Conservation (phyloP, 2,888 invertebrate species). For the Maniola hyperantus region DNA sequence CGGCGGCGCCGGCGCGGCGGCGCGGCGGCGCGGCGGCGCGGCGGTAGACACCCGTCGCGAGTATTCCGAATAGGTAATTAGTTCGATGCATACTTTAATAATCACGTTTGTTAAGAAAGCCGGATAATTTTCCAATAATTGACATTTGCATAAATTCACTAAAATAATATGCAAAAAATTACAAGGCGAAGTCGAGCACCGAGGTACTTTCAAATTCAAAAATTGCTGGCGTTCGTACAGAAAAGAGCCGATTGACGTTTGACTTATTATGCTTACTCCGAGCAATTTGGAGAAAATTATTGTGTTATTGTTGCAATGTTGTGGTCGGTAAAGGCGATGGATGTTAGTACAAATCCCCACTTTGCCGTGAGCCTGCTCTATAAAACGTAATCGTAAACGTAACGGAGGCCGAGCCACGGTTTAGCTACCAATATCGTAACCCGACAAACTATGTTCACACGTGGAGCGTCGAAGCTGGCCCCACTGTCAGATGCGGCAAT, state of each 20-base stretch:
- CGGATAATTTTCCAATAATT: too few species aligned
- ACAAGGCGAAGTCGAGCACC: too few species aligned
- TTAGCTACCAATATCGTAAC: conserved; percentile 59
- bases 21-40: background rate
- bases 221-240: background rate
- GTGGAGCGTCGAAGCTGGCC: conserved; percentile 1
- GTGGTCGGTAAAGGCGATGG: conserved; percentile 1
- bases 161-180: too few species aligned
- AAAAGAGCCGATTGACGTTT: background rate
- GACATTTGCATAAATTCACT: too few species aligned
- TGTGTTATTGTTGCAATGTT: background rate
- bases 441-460: conserved; percentile 26
- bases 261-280: too few species aligned
- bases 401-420: conserved; percentile 46
- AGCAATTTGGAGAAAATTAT: too few species aligned
- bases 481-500: conserved; percentile 18
- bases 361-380: background rate
- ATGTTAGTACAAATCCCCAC: conserved; percentile 11
- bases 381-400: conserved; percentile 38
- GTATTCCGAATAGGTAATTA: conserved; percentile 14
- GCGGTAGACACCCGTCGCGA: background rate
- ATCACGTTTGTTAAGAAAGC: too few species aligned
- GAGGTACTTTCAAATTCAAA: too few species aligned
- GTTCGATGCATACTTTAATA: background rate
- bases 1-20: background rate